These are phyloP conservation scores for Plebejus argus DNA, from an alignment of 2,888 invertebrate species.

Conservation along the genomic window DNA sequence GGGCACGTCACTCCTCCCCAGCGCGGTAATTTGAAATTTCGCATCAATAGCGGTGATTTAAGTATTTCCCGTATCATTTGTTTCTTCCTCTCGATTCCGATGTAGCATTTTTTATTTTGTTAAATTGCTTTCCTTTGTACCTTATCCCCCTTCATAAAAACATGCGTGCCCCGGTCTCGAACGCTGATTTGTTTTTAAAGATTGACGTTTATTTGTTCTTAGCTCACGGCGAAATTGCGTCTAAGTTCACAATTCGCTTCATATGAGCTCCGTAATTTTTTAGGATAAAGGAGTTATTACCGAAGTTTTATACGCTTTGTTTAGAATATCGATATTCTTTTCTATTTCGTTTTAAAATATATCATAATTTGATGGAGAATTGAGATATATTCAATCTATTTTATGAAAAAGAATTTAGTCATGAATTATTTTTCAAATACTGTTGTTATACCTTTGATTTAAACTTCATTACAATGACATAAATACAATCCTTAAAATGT, in stretches of 20 bases:
- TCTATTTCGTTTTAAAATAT: no score
- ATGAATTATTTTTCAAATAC: no score
- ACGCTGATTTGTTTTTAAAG: conserved; percentile 76
- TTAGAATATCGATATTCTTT: neutral
- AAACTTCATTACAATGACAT: no score
- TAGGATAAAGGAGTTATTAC: neutral
- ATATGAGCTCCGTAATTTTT: conserved; percentile 23
- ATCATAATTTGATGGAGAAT: no score
- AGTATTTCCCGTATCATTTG: conserved; percentile 79
- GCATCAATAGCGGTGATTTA: conserved; percentile 75
- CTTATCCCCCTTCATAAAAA: conserved; percentile 63
- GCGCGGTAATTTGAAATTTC: conserved; percentile 60
- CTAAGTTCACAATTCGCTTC: conserved; percentile 36
- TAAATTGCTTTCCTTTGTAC: conserved; percentile 78
- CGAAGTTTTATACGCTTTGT: conserved; percentile 2
- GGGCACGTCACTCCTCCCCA: conserved; percentile 49
- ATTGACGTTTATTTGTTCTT: conserved; percentile 73
- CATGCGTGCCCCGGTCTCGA: conserved; percentile 61
- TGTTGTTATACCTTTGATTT: no score
- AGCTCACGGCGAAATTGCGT: conserved; percentile 68
- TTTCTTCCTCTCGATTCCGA: conserved; percentile 64
- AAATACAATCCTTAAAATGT: no score
- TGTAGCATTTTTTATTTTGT: conserved; percentile 75
- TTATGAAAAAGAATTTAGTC: no score
- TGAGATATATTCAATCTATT: no score